Percentiles rank a stretch among this genome's conserved stretches.
Conservation (phyloP, 1,140 invertebrate species). For the Lutraria rhynchaena region DNA sequence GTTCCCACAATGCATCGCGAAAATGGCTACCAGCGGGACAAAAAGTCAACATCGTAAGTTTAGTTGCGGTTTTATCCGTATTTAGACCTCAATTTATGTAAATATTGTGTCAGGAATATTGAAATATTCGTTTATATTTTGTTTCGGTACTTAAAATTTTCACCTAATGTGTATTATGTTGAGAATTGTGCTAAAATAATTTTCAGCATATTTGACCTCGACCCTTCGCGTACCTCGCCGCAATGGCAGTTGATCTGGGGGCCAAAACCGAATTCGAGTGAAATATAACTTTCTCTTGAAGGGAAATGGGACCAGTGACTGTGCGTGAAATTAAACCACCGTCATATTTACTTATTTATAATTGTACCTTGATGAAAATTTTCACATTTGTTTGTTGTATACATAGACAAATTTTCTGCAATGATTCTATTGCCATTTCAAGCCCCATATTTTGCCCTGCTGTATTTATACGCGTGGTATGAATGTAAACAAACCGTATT, state of each 20-base stretch:
- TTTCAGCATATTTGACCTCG: constrained; percentile 33
- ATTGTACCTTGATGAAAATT: neutral
- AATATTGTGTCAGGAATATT: neutral
- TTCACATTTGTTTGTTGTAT: neutral
- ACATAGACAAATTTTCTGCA: too few relatives aligned
- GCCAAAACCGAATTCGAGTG: constrained; percentile 1
- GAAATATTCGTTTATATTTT: neutral
- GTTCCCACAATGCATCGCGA: constrained; percentile 31
- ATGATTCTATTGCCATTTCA: neutral
- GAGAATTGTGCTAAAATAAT: neutral
- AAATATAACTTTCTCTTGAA: neutral
- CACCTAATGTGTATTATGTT: neutral
- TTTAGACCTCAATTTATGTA: neutral
- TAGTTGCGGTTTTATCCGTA: neutral
- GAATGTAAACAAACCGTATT: too few relatives aligned
- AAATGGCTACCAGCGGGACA: constrained; percentile 60
- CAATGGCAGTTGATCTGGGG: constrained; percentile 7
- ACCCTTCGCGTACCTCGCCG: constrained; percentile 55
- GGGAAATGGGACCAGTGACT: neutral
- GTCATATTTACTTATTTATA: neutral
- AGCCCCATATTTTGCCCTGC: neutral
- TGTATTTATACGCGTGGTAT: too few relatives aligned
- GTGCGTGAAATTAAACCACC: neutral
- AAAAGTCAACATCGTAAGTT: neutral
- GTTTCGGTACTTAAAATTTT: neutral